Evolutionary conservation across 2,113 vertebrate genomes (phyloP), one percentile per base, ranked within the genome.

Genomic region (Eolophus roseicapilla): DNA sequence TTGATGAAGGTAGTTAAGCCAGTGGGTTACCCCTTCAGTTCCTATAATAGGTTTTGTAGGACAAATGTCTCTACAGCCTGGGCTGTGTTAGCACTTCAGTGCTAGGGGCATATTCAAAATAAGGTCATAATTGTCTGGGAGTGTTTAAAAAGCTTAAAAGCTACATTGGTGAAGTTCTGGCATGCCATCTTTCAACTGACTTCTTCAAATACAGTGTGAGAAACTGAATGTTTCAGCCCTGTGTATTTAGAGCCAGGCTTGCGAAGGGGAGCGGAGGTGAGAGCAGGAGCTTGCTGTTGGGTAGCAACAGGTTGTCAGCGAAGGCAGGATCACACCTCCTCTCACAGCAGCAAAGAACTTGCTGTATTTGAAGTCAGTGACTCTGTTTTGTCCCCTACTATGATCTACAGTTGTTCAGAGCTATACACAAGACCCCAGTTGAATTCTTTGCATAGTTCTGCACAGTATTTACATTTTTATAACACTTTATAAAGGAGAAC

Each of bases 21-120:
- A 96, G 70, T 89, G 76, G 64, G 50, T 84, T 94, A 77, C 59
- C 43, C 29, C 63, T 91, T 95, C 55, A 82, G 55, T 96, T 96
- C 64, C 31, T 95, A 73, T 70, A 89, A 62, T 84, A 94, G 28
- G 27, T 70, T 93, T 84, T 19, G 8, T 25, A 59, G 53, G 90
- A 90, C 63, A 78, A 69, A 82, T 17, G 21, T 62, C 52, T 71
- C 53, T 91, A 63, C 67, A 74, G 60, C 8, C 19, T 60, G 76
- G 21, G 63, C 17, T 57, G 28, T 55, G 27, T 43, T 4, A 12
- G 17, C n/a, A 12, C 43, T 88, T 83, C 31, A 53, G 0, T 80
- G 17, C 44, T 69, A 11, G 41, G 41, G 21, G 49, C 7, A 11
- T 12, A 29, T 92, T 90, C 69, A 86, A 93, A 88, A 90, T 46